phyloP scores from a whole-genome alignment of 2,113 vertebrate genomes.

The Crotalus tigris region DNA sequence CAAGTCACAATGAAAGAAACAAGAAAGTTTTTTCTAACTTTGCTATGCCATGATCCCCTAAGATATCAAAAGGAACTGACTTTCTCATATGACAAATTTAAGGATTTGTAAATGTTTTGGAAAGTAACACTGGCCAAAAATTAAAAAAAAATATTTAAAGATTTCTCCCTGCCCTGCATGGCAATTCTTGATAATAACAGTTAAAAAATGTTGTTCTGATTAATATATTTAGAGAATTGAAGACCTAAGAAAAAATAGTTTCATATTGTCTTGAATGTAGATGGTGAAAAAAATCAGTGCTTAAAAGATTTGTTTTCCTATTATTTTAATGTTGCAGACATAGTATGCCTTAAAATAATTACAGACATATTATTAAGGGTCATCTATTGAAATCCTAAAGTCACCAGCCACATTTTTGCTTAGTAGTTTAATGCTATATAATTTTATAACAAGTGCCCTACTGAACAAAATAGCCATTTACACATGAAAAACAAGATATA shows the following conservation, averaged over 20 bases:
- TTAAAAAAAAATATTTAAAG: not conserved
- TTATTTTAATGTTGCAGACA: not conserved
- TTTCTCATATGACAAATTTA: not conserved
- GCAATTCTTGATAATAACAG: not conserved
- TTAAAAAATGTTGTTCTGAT: not conserved
- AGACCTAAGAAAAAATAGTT: not conserved
- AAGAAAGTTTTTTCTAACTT: not conserved
- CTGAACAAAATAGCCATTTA: not conserved
- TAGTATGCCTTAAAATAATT: not conserved
- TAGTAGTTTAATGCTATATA: not conserved
- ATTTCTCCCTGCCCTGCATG: not conserved
- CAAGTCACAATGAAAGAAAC: not conserved
- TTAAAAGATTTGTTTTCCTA: not conserved
- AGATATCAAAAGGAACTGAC: not conserved
- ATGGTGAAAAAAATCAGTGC: not conserved
- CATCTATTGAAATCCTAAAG: not conserved
- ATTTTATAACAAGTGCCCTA: not conserved
- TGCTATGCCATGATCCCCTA: not conserved
- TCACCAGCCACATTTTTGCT: not conserved
- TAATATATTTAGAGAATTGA: not conserved
- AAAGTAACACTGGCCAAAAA: not conserved
- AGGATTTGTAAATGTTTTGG: not conserved
- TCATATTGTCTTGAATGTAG: not conserved
- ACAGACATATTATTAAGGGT: no score
- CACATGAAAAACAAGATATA: not conserved